Evolutionary conservation across 2,113 vertebrate species (phyloP).

Genomic region (Paraplagusia blochii): DNA sequence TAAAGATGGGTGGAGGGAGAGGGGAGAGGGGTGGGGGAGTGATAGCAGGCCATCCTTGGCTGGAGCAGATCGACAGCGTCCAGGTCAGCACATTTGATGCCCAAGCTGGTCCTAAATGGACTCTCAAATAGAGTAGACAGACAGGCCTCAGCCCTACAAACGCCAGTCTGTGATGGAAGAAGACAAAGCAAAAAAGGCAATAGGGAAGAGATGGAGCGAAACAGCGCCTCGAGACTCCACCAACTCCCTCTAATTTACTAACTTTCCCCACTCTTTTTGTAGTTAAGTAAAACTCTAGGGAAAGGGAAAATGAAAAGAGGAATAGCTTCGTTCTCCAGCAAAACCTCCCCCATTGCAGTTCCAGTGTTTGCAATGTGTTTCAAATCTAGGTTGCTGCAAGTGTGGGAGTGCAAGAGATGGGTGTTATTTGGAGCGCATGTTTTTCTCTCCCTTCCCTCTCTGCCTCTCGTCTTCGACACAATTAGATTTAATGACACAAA

Average conservation of each 20-base stretch:
- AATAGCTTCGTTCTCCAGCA: constrained; percentile 7
- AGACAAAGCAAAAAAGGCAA: background rate
- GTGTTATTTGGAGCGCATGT: constrained; percentile 23
- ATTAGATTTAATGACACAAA: constrained; percentile 49
- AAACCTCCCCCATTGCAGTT: background rate
- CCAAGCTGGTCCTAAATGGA: constrained; percentile 72
- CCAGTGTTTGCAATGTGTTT: constrained; percentile 25
- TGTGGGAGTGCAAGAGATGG: constrained; percentile 1
- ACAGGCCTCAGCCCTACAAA: constrained; percentile 67
- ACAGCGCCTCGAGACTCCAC: background rate
- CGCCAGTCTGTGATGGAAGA: constrained; percentile 40
- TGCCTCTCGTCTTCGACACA: background rate
- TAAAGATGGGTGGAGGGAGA: constrained; percentile 38
- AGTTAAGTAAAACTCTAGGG: constrained; percentile 32
- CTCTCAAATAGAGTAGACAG: constrained; percentile 57
- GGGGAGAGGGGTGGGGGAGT: constrained; percentile 21
- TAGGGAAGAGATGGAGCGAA: background rate
- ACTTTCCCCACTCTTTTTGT: constrained; percentile 36
- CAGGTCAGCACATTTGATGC: constrained; percentile 73
- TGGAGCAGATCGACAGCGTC: constrained; percentile 55
- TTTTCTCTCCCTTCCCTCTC: background rate
- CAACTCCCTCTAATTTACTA: constrained; percentile 53
- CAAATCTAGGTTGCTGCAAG: constrained; percentile 32
- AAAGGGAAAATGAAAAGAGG: constrained; percentile 19
- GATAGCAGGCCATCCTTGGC: constrained; percentile 57